phyloP scores from a whole-genome alignment of 2,113 vertebrate genomes.

The Haliaeetus leucogaster region DNA sequence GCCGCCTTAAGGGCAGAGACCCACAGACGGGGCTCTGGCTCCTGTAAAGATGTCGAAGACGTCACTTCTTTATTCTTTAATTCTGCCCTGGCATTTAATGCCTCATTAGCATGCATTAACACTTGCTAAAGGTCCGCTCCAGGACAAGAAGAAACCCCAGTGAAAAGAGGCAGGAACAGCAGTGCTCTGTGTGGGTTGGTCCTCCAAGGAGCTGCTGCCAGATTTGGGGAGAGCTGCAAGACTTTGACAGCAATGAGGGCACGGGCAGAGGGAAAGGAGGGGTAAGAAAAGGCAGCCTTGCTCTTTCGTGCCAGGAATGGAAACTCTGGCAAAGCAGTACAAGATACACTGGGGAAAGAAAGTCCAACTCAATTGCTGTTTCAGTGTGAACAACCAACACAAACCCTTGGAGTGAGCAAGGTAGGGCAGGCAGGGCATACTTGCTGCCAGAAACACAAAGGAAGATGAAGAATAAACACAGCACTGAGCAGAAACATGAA shows the following conservation, averaged over 20 bases:
- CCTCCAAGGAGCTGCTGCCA: constrained; percentile 16
- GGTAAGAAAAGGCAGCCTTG: not conserved
- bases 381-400: not conserved
- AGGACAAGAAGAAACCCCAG: not conserved
- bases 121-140: not conserved
- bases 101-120: constrained; percentile 59
- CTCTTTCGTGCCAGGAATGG: not conserved
- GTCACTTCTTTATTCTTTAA: constrained; percentile 17
- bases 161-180: constrained; percentile 49
- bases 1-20: not conserved
- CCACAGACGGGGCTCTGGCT: not conserved
- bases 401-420: not conserved
- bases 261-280: not conserved
- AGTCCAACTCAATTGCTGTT: not conserved
- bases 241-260: not conserved
- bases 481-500: not conserved
- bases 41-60: not conserved
- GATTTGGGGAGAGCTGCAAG: constrained; percentile 3
- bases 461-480: not conserved
- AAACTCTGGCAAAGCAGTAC: not conserved
- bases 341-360: rapidly evolving
- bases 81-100: constrained; percentile 17
- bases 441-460: not conserved
- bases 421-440: not conserved
- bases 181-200: not conserved